Conservation (phyloP, 2,113 vertebrate species). For the Tautogolabrus adspersus region DNA sequence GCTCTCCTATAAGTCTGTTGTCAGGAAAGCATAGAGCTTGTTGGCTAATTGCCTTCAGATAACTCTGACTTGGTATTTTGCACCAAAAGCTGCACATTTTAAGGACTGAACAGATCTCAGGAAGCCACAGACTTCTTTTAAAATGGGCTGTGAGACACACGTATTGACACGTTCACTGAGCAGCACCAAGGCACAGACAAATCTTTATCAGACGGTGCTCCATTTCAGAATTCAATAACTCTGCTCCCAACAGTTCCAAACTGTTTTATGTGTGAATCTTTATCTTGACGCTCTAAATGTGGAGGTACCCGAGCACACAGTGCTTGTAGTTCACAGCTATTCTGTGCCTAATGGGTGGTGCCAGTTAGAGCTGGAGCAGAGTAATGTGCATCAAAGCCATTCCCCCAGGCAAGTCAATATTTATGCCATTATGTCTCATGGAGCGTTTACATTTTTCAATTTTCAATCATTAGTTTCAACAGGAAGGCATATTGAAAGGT, state of each 20-base stretch:
- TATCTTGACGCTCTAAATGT: constrained; percentile 54
- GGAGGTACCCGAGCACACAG: constrained; percentile 43
- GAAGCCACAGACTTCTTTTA: neutral
- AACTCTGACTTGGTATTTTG: constrained; percentile 1
- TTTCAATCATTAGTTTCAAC: constrained; percentile 40
- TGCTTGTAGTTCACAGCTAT: constrained; percentile 30
- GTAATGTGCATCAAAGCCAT: constrained; percentile 34
- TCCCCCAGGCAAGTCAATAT: constrained; percentile 33
- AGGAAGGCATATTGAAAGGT: constrained; percentile 21
- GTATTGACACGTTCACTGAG: constrained; percentile 1
- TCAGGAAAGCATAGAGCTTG: constrained; percentile 33
- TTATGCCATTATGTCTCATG: constrained; percentile 35
- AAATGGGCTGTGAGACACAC: constrained; percentile 1
- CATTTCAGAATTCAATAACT: constrained; percentile 47
- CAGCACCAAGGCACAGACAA: constrained; percentile 13
- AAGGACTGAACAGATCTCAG: neutral
- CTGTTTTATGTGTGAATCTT: constrained; percentile 46
- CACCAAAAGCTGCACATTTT: neutral
- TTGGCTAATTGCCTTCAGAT: constrained; percentile 30
- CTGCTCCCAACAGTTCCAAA: constrained; percentile 19
- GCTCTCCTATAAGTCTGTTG: constrained; percentile 22
- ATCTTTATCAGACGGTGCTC: constrained; percentile 42
- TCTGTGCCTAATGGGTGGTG: constrained; percentile 31
- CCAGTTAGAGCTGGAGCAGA: constrained; percentile 25
- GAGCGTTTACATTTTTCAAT: constrained; percentile 33